Base-by-base conservation (phyloP, 1,140 invertebrate species). In the Helicoverpa zea region DNA sequence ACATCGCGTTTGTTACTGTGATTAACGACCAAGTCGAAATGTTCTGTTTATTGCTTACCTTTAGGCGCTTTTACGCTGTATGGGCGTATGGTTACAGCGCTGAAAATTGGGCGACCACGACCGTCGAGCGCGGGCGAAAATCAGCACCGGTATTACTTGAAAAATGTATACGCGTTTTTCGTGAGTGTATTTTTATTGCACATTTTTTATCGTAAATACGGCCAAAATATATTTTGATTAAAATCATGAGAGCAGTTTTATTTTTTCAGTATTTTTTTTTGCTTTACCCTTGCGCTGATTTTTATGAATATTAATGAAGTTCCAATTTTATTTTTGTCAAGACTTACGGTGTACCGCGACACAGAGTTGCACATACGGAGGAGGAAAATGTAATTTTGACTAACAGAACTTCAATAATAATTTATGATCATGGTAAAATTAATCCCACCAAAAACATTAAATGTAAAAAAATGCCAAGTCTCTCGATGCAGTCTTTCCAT, bases 21-120 rank as follows among this genome's bases (percentile, higher is more conserved):
- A 61, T 75, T 75, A 75, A 75, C 52, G 73, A 54, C 1, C 52
- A 47, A 59, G 56, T 61, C 73, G 23, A 75, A 75, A 75, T 61
- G 56, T 75, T 61, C 58, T 75, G 73, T 75, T 75, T 75, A 75
- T 61, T 75, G 73, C 73, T 47, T 61, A 75, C 56, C 52, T 61
- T 61, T 49, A 73, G 18, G 49, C 66, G 63, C 35, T 70, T 51
- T 70, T 70, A 52, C 66, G 66, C 47, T 54, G n/a, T 51, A 68
- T 64, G 35, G 4, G 11, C 18, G 49, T 54, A 52, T 70, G 66
- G 49, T 30, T 52, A 52, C 49, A 52, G 66, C 66, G 49, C 18
- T 52, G 66, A 30, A 70, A 70, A 70, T 70, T 70, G 66, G 66
- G 66, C 35, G 35, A 43, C 35, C 35, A 54, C 63, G 49, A 70